Conservation (phyloP, 53 echinoderm and acorn worm genomes). For the Temnopleurus reevesii region DNA sequence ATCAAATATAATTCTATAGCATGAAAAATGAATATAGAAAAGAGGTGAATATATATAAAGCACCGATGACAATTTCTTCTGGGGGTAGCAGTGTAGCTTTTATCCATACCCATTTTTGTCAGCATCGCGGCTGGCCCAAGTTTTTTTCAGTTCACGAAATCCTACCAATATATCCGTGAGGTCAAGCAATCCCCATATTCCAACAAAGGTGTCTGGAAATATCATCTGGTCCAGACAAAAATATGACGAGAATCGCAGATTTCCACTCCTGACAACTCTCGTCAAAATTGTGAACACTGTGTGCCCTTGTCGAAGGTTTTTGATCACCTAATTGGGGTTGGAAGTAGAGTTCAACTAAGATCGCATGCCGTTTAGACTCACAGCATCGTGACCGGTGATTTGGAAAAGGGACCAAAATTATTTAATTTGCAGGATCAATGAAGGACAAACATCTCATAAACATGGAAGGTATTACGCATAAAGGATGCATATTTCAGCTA, state of each 20-base stretch:
- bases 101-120: too few species aligned
- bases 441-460: neutral
- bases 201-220: constrained; percentile 16
- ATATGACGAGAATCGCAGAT: neutral
- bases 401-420: neutral
- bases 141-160: neutral
- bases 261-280: neutral
- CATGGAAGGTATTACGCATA: neutral
- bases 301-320: neutral
- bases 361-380: neutral
- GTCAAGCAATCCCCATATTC: neutral
- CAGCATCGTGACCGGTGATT: neutral
- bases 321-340: constrained; percentile 2
- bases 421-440: neutral
- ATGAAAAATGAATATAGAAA: neutral
- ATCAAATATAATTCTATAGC: neutral
- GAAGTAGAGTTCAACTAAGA: neutral
- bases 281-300: neutral
- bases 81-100: too few species aligned
- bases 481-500: neutral
- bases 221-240: neutral
- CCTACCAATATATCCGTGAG: neutral
- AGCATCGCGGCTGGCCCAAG: neutral
- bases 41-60: neutral
- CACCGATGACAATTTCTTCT: neutral